A percentile compares a stretch with the other conserved stretches of the same genome.
These are phyloP conservation scores for Meda fulgida DNA, from an alignment of 2,797 vertebrate species.

Conservation along the genomic window DNA sequence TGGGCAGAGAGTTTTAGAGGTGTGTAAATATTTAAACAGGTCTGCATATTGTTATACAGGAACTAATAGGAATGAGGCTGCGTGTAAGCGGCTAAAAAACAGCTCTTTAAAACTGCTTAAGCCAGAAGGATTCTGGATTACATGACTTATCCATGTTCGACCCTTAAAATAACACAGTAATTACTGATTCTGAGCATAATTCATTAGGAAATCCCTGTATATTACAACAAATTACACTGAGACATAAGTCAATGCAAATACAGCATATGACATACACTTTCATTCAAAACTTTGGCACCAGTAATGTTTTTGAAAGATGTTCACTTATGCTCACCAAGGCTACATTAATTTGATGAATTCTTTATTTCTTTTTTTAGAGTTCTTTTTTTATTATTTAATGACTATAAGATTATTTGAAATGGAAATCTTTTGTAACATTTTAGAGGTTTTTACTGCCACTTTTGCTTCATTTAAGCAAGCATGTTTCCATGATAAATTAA, in stretches of 20 bases:
- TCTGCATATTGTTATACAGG: constrained; percentile 53
- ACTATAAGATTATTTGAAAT: too few relatives aligned
- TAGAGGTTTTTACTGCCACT: not conserved
- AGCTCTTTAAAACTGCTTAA: constrained; percentile 24
- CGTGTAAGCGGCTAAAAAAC: constrained; percentile 32
- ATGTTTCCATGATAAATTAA: not conserved
- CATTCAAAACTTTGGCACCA: not conserved
- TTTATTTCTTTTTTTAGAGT: too few relatives aligned
- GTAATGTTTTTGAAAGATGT: not conserved
- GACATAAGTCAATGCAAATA: not conserved
- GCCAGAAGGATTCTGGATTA: constrained; percentile 38
- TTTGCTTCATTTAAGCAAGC: not conserved
- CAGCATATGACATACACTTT: not conserved
- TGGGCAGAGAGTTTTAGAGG: constrained; percentile 43
- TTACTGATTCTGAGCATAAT: constrained; percentile 32
- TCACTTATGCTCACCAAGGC: too few relatives aligned
- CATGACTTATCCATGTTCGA: constrained; percentile 11
- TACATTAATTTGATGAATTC: not conserved
- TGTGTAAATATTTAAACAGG: constrained; percentile 62
- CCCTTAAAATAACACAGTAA: constrained; percentile 31
- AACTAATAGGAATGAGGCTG: constrained; percentile 45
- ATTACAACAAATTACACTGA: not conserved
- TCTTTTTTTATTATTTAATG: too few relatives aligned
- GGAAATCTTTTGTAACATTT: not conserved
- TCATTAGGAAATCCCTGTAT: not conserved